Conservation (phyloP, 92 coral and sea anemone genomes). For the Epizoanthus fatuus region DNA sequence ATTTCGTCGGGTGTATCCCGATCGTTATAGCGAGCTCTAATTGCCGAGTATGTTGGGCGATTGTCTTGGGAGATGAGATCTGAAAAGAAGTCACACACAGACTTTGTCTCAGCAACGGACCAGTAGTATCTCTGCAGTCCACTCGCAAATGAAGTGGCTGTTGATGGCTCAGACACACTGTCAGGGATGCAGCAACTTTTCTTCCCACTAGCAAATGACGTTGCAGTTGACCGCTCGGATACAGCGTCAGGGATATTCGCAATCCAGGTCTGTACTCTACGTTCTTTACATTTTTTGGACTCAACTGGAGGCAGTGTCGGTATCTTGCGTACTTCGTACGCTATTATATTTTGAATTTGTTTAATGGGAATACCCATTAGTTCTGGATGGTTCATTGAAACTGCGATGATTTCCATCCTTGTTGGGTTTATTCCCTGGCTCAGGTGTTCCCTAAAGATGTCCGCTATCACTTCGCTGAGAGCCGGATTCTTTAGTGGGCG, state of each 20-base stretch:
- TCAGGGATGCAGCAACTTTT: not conserved
- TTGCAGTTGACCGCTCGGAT: too few species aligned
- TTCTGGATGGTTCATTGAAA: not conserved
- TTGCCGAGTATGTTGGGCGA: slow-evolving; percentile 3
- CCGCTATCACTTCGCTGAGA: not conserved
- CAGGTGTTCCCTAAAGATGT: not conserved
- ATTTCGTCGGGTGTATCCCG: not conserved
- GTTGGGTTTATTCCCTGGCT: not conserved
- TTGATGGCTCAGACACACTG: not conserved
- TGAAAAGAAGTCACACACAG: slow-evolving; percentile 8
- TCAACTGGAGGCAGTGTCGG: not conserved
- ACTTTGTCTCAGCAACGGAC: not conserved
- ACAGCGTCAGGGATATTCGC: too few species aligned
- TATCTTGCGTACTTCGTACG: not conserved
- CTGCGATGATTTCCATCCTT: not conserved
- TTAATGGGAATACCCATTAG: not conserved
- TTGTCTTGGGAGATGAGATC: slow-evolving; percentile 1
- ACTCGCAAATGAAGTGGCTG: not conserved
- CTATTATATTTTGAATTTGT: not conserved
- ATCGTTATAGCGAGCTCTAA: not conserved
- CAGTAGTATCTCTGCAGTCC: not conserved
- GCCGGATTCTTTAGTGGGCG: not conserved
- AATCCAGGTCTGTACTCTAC: too few species aligned
- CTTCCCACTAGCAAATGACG: too few species aligned
- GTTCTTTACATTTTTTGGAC: not conserved